Evolutionary conservation across 2,797 vertebrate species (phyloP), one percentile per base, ranked within the genome.

Genomic region (Enteromius fasciolatus): DNA sequence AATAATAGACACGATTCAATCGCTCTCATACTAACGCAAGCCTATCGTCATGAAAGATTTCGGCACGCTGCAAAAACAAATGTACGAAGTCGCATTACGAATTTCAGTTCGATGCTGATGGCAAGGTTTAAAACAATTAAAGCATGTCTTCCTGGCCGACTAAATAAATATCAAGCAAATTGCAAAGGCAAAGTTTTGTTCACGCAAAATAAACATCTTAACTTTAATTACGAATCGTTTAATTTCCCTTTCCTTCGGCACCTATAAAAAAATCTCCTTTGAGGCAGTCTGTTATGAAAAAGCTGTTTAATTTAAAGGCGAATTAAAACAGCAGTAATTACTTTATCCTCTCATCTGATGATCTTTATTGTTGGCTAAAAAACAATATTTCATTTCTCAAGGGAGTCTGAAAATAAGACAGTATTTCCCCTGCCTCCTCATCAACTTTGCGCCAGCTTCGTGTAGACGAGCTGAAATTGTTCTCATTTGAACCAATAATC

Each of bases 281-380:
- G 92, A 93, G 92, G 91, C 81, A 66, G 77, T 54, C 73, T 89
- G 86, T 92, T 94, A 92, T 90, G 92, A 93, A 92, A 90, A 91
- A 87, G 88, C 85, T 78, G 90, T 92, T 94, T 94, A 92, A 95
- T 94, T 91, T 90, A 89, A 90, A 92, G 88, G 84, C 90, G 91
- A 94, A 94, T 94, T 94, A 94, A 93, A 92, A 89, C 89, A 63
- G 79, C 87, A 76, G 87, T 93, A 94, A 95, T 95, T 94, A 91
- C 91, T 93, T 92, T 92, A 93, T 90, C 90, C 88, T 89, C 86
- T 87, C 88, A 88, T 91, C 89, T 94, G 91, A 94, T 94, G 93
- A 93, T 94, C 91, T 93, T 84, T 92, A 91, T 92, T 92, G 89
- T 91, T 88, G 76, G 78, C 85, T 87, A 92, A 93, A 93, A 90